Base-by-base conservation (phyloP, 1,140 invertebrate genomes). In the Drosophila ananassae region DNA sequence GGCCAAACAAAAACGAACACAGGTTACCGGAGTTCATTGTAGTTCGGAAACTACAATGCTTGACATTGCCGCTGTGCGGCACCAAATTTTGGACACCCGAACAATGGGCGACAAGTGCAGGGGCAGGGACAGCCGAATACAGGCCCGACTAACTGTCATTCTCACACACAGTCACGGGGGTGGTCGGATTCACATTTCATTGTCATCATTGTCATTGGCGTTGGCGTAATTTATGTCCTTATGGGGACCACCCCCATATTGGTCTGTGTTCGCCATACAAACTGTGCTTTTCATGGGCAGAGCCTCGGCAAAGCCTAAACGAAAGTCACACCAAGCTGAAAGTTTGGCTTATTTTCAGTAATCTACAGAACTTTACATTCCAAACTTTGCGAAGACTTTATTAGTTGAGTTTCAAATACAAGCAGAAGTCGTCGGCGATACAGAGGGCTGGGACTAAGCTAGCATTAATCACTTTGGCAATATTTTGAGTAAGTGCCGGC, bases 161-260 rank as follows among this genome's bases (percentile, higher is more conserved):
- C 54, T 57, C 60, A 79, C 41, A 39, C 50, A 58, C 34, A 37
- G 34, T n/a, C 34, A 37, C 34, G 34, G 13, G 17, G 28, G 9
- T 37, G 25, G 22, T 32, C 13, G 28, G 30, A 67, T 37, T 80
- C 73, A 63, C 78, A 73, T 80, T 80, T 80, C 78, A 80, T 81
- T 80, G 77, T 72, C 77, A 64, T 76, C 77, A 80, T 79, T 80
- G 78, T 80, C 78, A 80, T 73, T 80, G 78, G 78, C 60, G 77
- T 72, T 57, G 72, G 41, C 58, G 66, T 80, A 80, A 80, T 80
- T 79, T 79, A 75, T 79, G 64, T 72, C 28, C 77, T 71, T 41
- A 75, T 75, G 64, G 64, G 71, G 47, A 77, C 59, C 59, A 52
- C 52, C 54, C 28, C 39, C 77, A 63, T 71, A 75, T 71, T 79